Evolutionary conservation across 2,888 invertebrate species (phyloP).

Genomic region (Drosophila buzzatii): DNA sequence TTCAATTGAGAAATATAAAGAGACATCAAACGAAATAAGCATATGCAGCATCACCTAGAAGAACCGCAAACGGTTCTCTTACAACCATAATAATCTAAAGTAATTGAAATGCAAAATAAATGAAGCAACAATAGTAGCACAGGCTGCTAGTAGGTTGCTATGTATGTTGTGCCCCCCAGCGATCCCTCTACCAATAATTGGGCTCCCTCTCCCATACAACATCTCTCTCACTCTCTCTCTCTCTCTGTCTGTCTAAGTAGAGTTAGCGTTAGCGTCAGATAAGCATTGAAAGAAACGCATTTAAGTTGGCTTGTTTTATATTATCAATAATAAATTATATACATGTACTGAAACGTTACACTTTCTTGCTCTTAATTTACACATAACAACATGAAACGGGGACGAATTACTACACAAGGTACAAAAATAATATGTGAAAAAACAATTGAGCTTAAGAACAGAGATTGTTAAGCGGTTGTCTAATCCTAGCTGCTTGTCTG

Average conservation of each 20-base stretch:
- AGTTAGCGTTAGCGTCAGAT: constrained; percentile 45
- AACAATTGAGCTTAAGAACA: constrained; percentile 42
- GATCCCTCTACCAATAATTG: background rate
- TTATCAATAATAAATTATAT: constrained; percentile 79
- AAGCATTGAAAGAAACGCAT: constrained; percentile 69
- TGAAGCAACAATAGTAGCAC: constrained; percentile 40
- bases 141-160: constrained; percentile 26
- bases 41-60: constrained; percentile 25
- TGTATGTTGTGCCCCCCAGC: constrained; percentile 29
- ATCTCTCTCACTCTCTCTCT: constrained; percentile 10
- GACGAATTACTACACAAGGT: constrained; percentile 5
- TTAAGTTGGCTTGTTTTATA: constrained; percentile 80
- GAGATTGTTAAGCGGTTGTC: constrained; percentile 22
- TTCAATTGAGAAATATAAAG: constrained; percentile 4
- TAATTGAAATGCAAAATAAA: constrained; percentile 8
- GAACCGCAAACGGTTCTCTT: constrained; percentile 44
- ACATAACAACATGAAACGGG: constrained; percentile 67
- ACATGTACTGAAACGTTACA: constrained; percentile 76
- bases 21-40: constrained; percentile 19
- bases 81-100: constrained; percentile 29
- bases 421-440: constrained; percentile 9
- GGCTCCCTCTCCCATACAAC: background rate
- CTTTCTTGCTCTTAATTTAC: constrained; percentile 55
- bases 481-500: constrained; percentile 3
- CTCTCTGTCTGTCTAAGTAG: constrained; percentile 13